Evolutionary conservation across 2,797 vertebrate species (phyloP).

Genomic region (Florisuga fusca): DNA sequence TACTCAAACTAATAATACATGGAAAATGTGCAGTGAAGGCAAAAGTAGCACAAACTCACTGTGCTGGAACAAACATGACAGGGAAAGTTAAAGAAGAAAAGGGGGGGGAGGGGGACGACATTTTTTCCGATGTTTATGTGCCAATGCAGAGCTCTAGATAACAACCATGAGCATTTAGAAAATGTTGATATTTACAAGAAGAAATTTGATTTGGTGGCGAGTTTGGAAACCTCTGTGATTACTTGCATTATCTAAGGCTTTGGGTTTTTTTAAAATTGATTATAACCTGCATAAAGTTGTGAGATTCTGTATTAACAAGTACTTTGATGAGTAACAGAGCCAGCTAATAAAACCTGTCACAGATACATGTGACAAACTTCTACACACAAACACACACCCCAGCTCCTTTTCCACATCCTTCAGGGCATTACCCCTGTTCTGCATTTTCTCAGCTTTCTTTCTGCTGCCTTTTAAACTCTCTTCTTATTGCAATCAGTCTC

Average conservation of each 20-base stretch:
- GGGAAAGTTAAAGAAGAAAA: not conserved
- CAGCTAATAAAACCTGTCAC: not conserved
- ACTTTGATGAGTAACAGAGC: not conserved
- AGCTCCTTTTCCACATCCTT: not conserved
- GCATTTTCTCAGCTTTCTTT: not conserved
- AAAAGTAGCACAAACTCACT: slow-evolving; percentile 28
- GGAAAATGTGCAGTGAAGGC: slow-evolving; percentile 28
- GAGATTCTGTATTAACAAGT: not conserved
- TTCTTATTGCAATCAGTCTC: not conserved
- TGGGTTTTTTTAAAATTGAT: not conserved
- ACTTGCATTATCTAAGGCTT: not conserved
- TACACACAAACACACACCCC: not conserved
- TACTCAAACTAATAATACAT: slow-evolving; percentile 26
- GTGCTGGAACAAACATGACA: not conserved
- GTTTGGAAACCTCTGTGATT: not conserved
- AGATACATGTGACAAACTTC: not conserved
- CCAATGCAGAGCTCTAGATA: not conserved
- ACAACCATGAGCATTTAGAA: not conserved
- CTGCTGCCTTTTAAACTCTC: not conserved
- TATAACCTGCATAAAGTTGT: not conserved
- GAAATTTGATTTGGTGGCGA: not conserved
- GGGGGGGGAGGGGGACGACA: not conserved
- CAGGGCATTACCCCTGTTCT: not conserved
- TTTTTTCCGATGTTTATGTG: not conserved
- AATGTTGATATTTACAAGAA: not conserved